A percentile compares a stretch with the other conserved stretches of the same genome.
Evolutionary conservation across 2,797 vertebrate genomes (phyloP).

Genomic region (Sebastes hubbsi): DNA sequence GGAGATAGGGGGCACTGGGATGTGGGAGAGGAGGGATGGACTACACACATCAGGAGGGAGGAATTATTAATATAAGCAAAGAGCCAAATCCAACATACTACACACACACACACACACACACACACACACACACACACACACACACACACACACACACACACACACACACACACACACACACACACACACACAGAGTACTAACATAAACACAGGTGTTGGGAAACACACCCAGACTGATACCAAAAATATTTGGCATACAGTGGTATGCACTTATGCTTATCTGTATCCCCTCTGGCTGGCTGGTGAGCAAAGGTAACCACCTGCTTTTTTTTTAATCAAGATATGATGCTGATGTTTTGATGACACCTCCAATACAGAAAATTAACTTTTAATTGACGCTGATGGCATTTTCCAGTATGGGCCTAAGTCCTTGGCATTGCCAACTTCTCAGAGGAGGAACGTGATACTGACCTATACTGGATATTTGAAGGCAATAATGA

Average conservation of each 20-base stretch:
- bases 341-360: neutral
- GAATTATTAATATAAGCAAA: slow-evolving; percentile 19
- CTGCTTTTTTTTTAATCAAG: neutral
- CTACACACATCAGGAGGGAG: neutral
- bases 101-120: neutral
- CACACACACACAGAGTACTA: neutral
- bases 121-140: neutral
- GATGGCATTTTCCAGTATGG: neutral
- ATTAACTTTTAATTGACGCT: neutral
- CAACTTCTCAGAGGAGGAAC: neutral
- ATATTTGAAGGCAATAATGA: neutral
- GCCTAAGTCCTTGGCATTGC: neutral
- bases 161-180: neutral
- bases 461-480: neutral
- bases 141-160: neutral
- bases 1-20: slow-evolving; percentile 25
- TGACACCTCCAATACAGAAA: neutral
- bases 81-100: neutral
- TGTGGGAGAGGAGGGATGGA: neutral
- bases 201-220: slow-evolving; percentile 18
- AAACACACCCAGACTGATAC: slow-evolving; percentile 7
- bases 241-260: neutral
- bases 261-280: neutral
- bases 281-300: neutral
- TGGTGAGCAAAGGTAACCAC: neutral